Evolutionary conservation across 2,888 invertebrate species (phyloP).

Genomic region (Slavum lentiscoides): DNA sequence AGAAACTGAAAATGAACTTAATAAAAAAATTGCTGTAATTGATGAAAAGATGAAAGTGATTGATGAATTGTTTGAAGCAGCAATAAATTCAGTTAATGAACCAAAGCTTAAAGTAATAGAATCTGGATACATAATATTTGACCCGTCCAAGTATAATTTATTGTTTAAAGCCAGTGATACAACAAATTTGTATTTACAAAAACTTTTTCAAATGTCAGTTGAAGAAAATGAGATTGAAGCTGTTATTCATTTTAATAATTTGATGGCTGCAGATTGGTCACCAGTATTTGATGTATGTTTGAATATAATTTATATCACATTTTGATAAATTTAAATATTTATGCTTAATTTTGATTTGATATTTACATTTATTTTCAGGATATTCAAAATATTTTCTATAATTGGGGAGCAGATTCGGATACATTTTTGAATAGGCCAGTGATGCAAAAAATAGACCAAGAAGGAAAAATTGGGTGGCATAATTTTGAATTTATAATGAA

Average conservation of each 20-base stretch:
- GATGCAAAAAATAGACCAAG: background rate
- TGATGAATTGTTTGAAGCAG: conserved; percentile 18
- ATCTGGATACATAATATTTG: background rate
- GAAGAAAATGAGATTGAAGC: conserved; percentile 4
- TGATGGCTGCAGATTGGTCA: background rate
- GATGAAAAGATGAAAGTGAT: conserved; percentile 17
- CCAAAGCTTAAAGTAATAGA: background rate
- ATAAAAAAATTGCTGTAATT: conserved; percentile 6
- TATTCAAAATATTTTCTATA: conserved; percentile 3
- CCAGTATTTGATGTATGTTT: conserved; percentile 18
- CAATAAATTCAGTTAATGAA: background rate
- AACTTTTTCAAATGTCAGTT: background rate
- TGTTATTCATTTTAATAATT: background rate
- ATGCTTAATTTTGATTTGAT: no score
- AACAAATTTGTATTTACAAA: background rate
- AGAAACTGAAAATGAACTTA: background rate
- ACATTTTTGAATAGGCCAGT: background rate
- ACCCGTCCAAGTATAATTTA: conserved; percentile 7
- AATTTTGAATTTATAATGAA: conserved; percentile 26
- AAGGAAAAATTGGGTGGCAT: background rate
- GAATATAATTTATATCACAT: background rate
- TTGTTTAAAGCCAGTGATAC: background rate
- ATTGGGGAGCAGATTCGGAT: conserved; percentile 37
- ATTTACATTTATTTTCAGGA: conserved; percentile 18
- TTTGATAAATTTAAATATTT: background rate